Conservation (phyloP, 2,113 vertebrate species). For the Cinclus cinclus region DNA sequence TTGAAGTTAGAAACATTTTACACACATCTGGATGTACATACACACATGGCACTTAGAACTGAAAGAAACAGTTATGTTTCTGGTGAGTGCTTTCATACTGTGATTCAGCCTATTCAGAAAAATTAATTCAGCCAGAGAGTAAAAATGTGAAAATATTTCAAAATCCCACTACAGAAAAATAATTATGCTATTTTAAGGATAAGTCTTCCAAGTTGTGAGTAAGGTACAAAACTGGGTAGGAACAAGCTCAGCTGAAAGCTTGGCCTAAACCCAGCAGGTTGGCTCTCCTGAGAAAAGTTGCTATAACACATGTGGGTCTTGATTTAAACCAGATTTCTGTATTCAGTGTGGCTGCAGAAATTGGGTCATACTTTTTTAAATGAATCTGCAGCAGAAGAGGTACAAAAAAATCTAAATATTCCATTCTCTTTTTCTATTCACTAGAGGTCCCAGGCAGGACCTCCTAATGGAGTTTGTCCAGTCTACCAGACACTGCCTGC, state of each 20-base stretch:
- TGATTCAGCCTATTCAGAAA: not conserved
- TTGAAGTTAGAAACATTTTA: not conserved
- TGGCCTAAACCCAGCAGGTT: constrained; percentile 11
- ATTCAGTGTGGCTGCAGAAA: not conserved
- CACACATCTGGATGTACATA: not conserved
- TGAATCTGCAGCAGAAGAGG: not conserved
- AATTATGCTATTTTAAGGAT: not conserved
- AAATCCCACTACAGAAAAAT: not conserved
- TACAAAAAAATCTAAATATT: not conserved
- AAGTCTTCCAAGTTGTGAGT: not conserved
- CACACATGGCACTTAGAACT: not conserved
- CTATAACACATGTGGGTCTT: not conserved
- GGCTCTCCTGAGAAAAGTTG: not conserved
- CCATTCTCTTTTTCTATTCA: not conserved
- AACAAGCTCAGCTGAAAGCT: not conserved
- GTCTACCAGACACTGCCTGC: not conserved
- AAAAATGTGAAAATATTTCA: not conserved
- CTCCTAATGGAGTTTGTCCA: not conserved
- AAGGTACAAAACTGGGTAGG: not conserved
- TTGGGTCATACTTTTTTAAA: not conserved
- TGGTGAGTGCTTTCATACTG: not conserved
- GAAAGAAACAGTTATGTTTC: not conserved
- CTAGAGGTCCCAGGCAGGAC: not conserved
- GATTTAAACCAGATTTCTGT: constrained; percentile 24
- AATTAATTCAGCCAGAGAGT: not conserved